Percentiles rank a stretch among this genome's conserved stretches.
Conservation (phyloP, 2,797 vertebrate genomes). For the Diglossa cyanea region DNA sequence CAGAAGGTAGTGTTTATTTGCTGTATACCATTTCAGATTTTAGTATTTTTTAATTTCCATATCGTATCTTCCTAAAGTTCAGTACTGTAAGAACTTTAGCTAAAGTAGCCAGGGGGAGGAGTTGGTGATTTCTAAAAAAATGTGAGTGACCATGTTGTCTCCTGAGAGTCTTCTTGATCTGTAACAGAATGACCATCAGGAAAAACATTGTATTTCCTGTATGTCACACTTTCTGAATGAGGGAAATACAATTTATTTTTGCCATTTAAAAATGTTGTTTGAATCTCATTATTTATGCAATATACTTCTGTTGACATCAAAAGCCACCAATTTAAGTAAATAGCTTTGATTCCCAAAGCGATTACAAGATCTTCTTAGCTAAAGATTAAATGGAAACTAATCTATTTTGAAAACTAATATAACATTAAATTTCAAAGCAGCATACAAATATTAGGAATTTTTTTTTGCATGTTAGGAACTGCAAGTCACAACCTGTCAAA, state of each 20-base stretch:
- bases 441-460: rapidly evolving
- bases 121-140: not conserved
- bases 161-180: not conserved
- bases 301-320: not conserved
- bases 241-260: not conserved
- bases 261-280: not conserved
- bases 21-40: not conserved
- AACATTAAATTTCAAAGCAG: not conserved
- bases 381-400: not conserved
- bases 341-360: not conserved
- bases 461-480: not conserved
- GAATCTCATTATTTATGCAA: not conserved
- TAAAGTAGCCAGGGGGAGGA: not conserved
- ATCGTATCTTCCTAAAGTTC: not conserved
- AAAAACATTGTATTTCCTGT: not conserved
- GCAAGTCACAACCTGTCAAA: not conserved
- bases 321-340: not conserved
- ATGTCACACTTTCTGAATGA: not conserved
- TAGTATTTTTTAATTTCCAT: not conserved
- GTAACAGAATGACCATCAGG: not conserved
- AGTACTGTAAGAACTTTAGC: not conserved
- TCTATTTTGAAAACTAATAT: not conserved
- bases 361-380: not conserved
- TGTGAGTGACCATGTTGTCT: not conserved
- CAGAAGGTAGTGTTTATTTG: not conserved